Evolutionary conservation across 2,113 vertebrate species (phyloP).

Genomic region (Apteryx mantelli): DNA sequence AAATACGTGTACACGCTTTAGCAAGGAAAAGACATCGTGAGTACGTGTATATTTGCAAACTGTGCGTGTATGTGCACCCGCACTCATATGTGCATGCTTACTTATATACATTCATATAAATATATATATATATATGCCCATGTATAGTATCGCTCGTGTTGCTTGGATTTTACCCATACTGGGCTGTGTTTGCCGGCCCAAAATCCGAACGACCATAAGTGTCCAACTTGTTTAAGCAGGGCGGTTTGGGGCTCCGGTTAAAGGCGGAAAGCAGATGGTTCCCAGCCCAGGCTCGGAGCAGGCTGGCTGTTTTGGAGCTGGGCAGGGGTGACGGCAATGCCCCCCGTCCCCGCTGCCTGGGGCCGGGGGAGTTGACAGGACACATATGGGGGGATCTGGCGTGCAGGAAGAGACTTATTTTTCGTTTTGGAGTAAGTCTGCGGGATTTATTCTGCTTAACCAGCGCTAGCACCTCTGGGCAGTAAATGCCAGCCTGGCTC

Average conservation of each 20-base stretch:
- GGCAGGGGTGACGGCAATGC: neutral
- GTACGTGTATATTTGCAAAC: neutral
- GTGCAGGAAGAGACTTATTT: neutral
- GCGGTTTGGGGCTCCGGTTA: neutral
- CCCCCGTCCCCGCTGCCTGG: neutral
- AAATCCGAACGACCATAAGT: neutral
- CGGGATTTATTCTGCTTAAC: neutral
- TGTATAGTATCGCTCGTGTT: fast-evolving
- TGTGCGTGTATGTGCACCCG: neutral
- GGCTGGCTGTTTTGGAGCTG: neutral
- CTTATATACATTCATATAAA: fast-evolving
- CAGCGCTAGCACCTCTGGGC: neutral
- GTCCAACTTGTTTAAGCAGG: neutral
- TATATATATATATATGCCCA: fast-evolving
- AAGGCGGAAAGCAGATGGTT: neutral
- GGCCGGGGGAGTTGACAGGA: neutral
- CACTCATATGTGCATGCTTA: fast-evolving
- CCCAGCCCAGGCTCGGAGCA: too few relatives aligned
- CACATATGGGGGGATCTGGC: neutral
- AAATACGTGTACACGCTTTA: fast-evolving
- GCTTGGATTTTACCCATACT: neutral
- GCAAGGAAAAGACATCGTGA: fast-evolving
- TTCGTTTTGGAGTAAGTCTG: neutral
- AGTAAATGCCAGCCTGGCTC: neutral
- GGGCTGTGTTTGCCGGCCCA: neutral